Evolutionary conservation across 2,797 vertebrate genomes (phyloP).

Genomic region (Emys orbicularis): DNA sequence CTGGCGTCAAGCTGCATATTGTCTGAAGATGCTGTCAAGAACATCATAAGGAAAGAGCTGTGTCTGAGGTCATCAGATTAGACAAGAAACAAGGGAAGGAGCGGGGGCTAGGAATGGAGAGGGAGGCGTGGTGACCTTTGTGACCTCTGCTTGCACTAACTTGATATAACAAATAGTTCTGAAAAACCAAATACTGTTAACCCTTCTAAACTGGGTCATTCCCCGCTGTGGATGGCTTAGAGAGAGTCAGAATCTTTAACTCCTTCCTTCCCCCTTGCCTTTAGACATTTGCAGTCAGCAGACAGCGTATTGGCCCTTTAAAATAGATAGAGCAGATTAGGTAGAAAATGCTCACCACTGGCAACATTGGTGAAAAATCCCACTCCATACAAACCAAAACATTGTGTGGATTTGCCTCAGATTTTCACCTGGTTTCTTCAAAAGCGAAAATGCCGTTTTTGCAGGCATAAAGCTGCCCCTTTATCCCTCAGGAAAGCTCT

Average conservation of each 20-base stretch:
- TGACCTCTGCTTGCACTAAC: slow-evolving; percentile 81
- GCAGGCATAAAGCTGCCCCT: background rate
- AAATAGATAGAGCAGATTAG: background rate
- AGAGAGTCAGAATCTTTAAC: slow-evolving; percentile 72
- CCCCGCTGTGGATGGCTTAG: slow-evolving; percentile 59
- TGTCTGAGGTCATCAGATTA: slow-evolving; percentile 82
- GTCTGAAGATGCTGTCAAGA: slow-evolving; percentile 81
- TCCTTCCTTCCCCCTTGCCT: slow-evolving; percentile 57
- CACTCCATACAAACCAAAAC: background rate
- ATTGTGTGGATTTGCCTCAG: background rate
- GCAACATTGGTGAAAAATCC: background rate
- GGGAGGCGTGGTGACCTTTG: slow-evolving; percentile 57
- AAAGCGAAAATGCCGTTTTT: background rate
- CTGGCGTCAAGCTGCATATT: slow-evolving; percentile 73
- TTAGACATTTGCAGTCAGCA: background rate
- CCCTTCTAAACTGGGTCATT: slow-evolving; percentile 81
- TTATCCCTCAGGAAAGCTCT: background rate
- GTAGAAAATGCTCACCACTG: background rate
- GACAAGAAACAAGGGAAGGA: slow-evolving; percentile 66
- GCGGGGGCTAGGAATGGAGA: slow-evolving; percentile 38
- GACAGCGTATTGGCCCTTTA: background rate
- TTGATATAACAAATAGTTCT: slow-evolving; percentile 84
- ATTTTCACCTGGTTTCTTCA: background rate
- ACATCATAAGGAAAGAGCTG: slow-evolving; percentile 78
- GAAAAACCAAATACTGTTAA: slow-evolving; percentile 84